Percentiles rank a stretch among this genome's conserved stretches.
phyloP scores from a whole-genome alignment of 35 echinoderm and acorn worm species.

The Lytechinus pictus region DNA sequence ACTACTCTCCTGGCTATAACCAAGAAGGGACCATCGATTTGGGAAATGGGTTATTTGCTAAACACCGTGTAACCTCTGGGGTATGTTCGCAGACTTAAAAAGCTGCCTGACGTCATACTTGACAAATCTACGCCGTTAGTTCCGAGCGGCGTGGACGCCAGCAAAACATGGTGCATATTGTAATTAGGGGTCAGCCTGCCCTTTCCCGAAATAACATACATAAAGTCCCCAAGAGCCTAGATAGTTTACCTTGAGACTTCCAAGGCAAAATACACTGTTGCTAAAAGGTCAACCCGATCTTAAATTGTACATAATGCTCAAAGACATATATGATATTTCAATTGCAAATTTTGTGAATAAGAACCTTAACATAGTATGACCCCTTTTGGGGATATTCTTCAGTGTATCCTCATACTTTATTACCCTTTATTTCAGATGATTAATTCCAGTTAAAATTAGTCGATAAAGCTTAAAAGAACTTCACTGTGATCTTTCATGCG shows the following conservation, averaged over 20 bases:
- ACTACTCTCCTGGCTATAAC: not conserved
- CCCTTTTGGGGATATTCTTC: too few relatives aligned
- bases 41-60: conserved; percentile 18
- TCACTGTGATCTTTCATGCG: too few relatives aligned
- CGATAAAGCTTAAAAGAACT: too few relatives aligned
- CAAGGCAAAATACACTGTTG: not conserved
- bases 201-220: not conserved
- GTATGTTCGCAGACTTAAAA: not conserved
- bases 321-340: not conserved
- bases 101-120: not conserved
- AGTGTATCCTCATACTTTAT: too few relatives aligned
- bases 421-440: too few relatives aligned
- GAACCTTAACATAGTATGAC: too few relatives aligned
- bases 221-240: not conserved
- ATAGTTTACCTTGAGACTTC: not conserved
- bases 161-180: not conserved
- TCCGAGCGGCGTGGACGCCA: not conserved
- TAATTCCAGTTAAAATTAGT: too few relatives aligned
- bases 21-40: conserved; percentile 17
- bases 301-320: not conserved
- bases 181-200: not conserved
- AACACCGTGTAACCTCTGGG: conserved; percentile 7
- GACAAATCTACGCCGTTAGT: not conserved
- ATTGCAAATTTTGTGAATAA: too few relatives aligned
- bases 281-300: not conserved